Conservation (phyloP, 2,888 invertebrate genomes). For the Eilema griseolum region DNA sequence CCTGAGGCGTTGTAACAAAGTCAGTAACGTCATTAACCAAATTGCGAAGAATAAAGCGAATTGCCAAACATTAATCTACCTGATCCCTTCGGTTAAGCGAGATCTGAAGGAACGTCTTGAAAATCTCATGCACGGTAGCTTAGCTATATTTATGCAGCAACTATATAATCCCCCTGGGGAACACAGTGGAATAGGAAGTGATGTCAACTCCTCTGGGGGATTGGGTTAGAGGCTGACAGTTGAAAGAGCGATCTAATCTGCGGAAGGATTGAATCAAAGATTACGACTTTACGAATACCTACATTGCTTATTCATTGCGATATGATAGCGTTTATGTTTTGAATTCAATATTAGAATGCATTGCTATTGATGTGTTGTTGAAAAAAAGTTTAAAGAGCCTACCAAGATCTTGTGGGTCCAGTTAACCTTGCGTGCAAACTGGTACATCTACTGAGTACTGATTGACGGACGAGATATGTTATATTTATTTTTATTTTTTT, state of each 20-base stretch:
- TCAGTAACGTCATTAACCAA: constrained; percentile 12
- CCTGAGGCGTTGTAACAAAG: constrained; percentile 13
- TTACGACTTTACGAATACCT: background rate
- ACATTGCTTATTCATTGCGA: background rate
- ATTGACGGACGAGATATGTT: background rate
- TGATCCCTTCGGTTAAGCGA: background rate
- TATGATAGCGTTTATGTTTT: background rate
- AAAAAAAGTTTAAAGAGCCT: too few relatives aligned
- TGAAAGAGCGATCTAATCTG: background rate
- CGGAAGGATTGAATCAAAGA: background rate
- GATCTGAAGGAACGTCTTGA: background rate
- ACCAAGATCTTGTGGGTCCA: too few relatives aligned
- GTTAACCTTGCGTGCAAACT: too few relatives aligned
- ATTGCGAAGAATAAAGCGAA: constrained; percentile 18
- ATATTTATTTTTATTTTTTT: too few relatives aligned
- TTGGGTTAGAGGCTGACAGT: background rate
- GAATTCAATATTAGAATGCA: background rate
- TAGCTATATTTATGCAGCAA: constrained; percentile 1
- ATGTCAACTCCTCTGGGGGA: background rate
- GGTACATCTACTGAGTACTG: too few relatives aligned
- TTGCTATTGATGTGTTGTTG: background rate
- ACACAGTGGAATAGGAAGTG: background rate
- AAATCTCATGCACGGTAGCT: background rate
- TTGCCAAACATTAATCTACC: constrained; percentile 9
- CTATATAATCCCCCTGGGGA: constrained; percentile 2